Evolutionary conservation across 1,140 invertebrate species (phyloP), one percentile per base, ranked within the genome.

Genomic region (Charaxes varanes): DNA sequence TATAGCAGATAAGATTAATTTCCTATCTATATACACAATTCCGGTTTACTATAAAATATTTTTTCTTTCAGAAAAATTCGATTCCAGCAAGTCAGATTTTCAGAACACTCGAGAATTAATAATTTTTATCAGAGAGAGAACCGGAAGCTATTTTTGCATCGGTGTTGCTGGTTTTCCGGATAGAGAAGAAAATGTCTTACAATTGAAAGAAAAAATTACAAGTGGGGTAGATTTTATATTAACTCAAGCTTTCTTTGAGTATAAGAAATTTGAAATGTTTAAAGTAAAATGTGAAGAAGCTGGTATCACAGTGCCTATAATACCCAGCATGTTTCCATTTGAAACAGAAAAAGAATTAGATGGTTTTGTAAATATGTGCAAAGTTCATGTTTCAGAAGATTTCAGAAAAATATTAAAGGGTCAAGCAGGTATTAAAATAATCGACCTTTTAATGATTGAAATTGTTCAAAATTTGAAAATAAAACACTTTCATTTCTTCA

Each of bases 181-280:
- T 2, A 33, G 57, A 16, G 57, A 68, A 2, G 53, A 66, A 10
- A 76, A 64, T 51, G 33, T 80, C 11, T 10, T 40, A 14, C 26
- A 49, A 23, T 37, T 82, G 2, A 77, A 77, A 52, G 51, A 69
- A 37, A 84, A 85, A 59, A 44, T 80, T 4, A 53, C 67, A 1
- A 49, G 33, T 33, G 79, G 80, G 19, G 81, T 69, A 2, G 58
- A 85, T 37, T 85, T 84, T 33, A 67, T 85, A 17, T 41, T 85
- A 7, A 82, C 80, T 4, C 81, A 85, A 53, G 79, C 78, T 10
- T 70, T 80, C 50, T 84, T 83, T 35, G 72, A 84, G 17, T 7
- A 30, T 11, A 46, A 53, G 8, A 22, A 56, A 10, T 83, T 56
- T 17, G 44, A 47, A 18, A 44, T 21, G 4, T 85, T 69, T 41